These are phyloP conservation scores for Lithobates sylvaticus DNA, from an alignment of 2,797 vertebrate species.

Conservation along the genomic window DNA sequence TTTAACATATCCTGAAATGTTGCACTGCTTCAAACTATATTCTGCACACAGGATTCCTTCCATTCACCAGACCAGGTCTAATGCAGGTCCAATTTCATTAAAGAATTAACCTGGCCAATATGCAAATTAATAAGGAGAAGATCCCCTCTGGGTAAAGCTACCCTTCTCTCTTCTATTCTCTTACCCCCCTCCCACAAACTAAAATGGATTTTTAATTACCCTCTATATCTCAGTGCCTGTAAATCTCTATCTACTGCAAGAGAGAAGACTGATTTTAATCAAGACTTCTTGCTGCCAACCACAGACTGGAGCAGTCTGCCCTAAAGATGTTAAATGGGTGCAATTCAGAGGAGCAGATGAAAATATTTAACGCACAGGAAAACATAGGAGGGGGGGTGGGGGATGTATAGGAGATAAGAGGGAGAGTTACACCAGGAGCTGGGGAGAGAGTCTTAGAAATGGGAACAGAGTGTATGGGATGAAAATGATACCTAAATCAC, in stretches of 20 bases:
- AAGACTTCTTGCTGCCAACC: constrained; percentile 54
- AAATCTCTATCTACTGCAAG: constrained; percentile 37
- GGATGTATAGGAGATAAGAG: constrained; percentile 20
- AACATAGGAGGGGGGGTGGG: constrained; percentile 34
- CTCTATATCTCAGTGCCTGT: constrained; percentile 33
- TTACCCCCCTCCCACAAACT: constrained; percentile 6
- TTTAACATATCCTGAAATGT: not conserved
- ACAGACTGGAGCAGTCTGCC: constrained; percentile 54
- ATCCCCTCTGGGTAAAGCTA: constrained; percentile 19
- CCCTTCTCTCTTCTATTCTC: constrained; percentile 8
- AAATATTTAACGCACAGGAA: constrained; percentile 56
- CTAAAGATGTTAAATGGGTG: constrained; percentile 60
- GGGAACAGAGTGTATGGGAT: constrained; percentile 17
- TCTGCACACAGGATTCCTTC: not conserved
- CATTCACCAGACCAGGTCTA: not conserved
- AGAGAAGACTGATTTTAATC: constrained; percentile 52
- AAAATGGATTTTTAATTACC: constrained; percentile 56
- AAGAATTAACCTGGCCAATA: not conserved
- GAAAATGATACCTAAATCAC: not conserved
- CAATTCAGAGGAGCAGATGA: constrained; percentile 58
- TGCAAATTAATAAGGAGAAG: constrained; percentile 10
- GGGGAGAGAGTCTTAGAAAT: constrained; percentile 23
- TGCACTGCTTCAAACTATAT: not conserved
- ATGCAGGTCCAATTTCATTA: not conserved
- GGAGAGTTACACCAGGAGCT: constrained; percentile 1